Conservation (phyloP, 2,888 invertebrate species). For the Eumerus sabulonum region DNA sequence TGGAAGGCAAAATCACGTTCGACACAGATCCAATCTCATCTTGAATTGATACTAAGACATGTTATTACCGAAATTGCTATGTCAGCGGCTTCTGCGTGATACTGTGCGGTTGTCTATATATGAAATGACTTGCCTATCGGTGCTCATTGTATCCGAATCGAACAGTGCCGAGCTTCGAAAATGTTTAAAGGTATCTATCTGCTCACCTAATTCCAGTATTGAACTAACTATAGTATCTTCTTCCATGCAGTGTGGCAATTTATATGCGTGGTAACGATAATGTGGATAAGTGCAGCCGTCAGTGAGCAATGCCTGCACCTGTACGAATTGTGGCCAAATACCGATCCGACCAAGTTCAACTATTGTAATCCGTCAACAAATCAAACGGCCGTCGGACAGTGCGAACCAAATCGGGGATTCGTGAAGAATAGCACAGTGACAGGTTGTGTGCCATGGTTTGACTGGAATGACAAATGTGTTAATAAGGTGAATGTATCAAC, state of each 20-base stretch:
- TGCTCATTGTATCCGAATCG: too few relatives aligned
- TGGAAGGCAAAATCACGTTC: neutral
- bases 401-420: constrained; percentile 68
- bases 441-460: constrained; percentile 70
- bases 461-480: constrained; percentile 40
- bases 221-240: neutral
- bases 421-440: constrained; percentile 69
- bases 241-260: constrained; percentile 5
- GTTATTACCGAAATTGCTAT: constrained; percentile 12
- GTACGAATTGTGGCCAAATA: constrained; percentile 68
- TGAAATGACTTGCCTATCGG: neutral
- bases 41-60: constrained; percentile 10
- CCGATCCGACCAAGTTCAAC: constrained; percentile 69
- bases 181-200: constrained; percentile 24
- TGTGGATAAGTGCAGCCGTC: constrained; percentile 9
- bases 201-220: neutral
- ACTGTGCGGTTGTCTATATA: constrained; percentile 17
- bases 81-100: neutral
- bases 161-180: neutral
- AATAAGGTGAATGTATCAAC: constrained; percentile 14
- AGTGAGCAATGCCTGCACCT: constrained; percentile 57
- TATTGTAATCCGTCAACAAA: constrained; percentile 67
- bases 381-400: constrained; percentile 58
- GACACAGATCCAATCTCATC: neutral
- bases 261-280: neutral